Percentiles rank a stretch among this genome's conserved stretches.
Evolutionary conservation across 2,113 vertebrate genomes (phyloP).

Genomic region (Gavia stellata): DNA sequence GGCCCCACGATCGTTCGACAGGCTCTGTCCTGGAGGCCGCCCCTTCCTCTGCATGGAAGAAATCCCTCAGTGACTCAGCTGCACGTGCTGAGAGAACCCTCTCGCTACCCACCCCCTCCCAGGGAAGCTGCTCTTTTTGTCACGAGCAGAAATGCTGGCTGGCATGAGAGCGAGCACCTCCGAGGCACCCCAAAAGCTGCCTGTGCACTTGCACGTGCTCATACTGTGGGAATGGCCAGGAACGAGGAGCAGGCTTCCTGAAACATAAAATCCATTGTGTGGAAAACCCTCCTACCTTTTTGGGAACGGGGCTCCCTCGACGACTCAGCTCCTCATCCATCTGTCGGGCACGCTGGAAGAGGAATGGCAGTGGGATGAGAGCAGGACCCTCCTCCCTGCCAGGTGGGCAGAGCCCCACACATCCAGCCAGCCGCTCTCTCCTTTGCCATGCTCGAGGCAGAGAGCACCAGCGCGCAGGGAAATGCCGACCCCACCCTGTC

Average conservation of each 20-base stretch:
- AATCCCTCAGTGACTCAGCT: neutral
- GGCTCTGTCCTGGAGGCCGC: conserved; percentile 77
- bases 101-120: neutral
- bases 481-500: rapidly evolving
- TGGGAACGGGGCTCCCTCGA: conserved; percentile 84
- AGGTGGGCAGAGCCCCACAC: rapidly evolving
- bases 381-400: neutral
- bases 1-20: conserved; percentile 70
- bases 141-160: neutral
- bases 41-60: conserved; percentile 83
- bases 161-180: neutral
- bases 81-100: too few species aligned
- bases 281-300: conserved; percentile 78
- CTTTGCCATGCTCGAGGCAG: neutral
- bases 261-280: neutral
- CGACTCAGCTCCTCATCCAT: conserved; percentile 82
- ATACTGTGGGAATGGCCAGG: neutral
- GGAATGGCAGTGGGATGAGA: neutral
- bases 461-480: neutral
- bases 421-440: rapidly evolving
- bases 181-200: neutral
- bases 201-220: rapidly evolving
- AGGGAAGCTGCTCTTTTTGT: neutral
- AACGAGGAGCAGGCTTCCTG: neutral
- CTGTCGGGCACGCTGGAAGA: conserved; percentile 78